phyloP scores from a whole-genome alignment of 2,888 invertebrate genomes.

The Nasonovia ribisnigri region DNA sequence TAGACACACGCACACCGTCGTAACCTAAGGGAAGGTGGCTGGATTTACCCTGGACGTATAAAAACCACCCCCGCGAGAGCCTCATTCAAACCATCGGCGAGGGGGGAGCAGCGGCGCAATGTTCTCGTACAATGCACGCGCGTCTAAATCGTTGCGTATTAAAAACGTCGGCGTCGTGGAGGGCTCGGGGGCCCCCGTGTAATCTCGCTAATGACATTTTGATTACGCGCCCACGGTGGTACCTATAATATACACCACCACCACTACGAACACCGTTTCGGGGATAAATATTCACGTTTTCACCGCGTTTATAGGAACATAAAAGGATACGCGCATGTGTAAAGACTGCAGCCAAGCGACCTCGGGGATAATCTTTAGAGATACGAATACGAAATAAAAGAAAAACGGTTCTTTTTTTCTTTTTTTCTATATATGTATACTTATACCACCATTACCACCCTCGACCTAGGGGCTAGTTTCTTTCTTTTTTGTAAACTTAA shows the following conservation, averaged over 20 bases:
- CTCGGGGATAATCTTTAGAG: slow-evolving; percentile 20
- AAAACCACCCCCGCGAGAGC: slow-evolving; percentile 25
- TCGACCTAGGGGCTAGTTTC: slow-evolving; percentile 18
- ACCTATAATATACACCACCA: background rate
- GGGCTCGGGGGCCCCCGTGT: background rate
- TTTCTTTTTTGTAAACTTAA: background rate
- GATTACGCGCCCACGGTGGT: slow-evolving; percentile 59
- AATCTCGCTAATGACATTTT: slow-evolving; percentile 64
- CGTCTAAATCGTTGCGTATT: slow-evolving; percentile 34
- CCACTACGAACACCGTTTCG: background rate
- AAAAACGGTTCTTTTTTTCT: slow-evolving; percentile 53
- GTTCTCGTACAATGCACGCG: slow-evolving; percentile 25
- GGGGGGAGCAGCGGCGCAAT: background rate
- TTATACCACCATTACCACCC: background rate
- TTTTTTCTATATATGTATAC: background rate
- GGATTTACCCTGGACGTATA: slow-evolving; percentile 28
- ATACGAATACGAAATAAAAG: slow-evolving; percentile 39
- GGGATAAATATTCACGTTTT: slow-evolving; percentile 61
- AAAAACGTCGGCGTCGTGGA: slow-evolving; percentile 34
- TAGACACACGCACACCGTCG: background rate
- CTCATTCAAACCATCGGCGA: background rate
- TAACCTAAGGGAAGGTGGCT: background rate
- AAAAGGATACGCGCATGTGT: background rate
- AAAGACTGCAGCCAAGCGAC: background rate
- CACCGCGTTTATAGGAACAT: slow-evolving; percentile 20